Evolutionary conservation across 2,113 vertebrate genomes (phyloP), one percentile per base, ranked within the genome.

Genomic region (Cervus canadensis): DNA sequence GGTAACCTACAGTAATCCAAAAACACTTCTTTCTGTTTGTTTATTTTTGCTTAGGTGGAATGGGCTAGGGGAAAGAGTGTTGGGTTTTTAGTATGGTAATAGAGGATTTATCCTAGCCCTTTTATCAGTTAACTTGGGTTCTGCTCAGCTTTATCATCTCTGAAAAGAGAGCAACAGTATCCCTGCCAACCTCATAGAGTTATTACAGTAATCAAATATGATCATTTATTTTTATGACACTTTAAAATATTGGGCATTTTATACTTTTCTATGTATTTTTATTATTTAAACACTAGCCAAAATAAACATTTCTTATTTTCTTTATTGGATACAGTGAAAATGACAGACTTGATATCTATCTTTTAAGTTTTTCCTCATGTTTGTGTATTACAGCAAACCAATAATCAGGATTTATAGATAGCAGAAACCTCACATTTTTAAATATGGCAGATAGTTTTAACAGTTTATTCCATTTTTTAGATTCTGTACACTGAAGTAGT

Each of bases 281-380:
- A 95, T 88, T 60, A 92, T 81, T 92, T 95, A 88, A 97, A 23
- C 43, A 78, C 2, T 33, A 79, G 40, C 13, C 54, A 95, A 94
- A 95, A 64, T 92, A 96, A 97, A 64, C 45, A 82, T 92, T 83
- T 57, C 26, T 97, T 82, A 56, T 97, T 94, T 94, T 92, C 56
- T 87, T 97, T 95, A 92, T 62, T 88, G 43, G 2, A 94, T 33
- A 7, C 86, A 62, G 23, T 21, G 19, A 96, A 96, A 95, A 36
- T 89, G 89, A 67, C 50, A 95, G 78, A 85, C 30, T 88, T 86
- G 54, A 83, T 95, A 87, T 92, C 87, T 82, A 7, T 81, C 50
- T 52, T 93, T 94, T 57, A 40, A 40, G 90, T 88, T 92, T 96
- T 93, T 97, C 48, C 36, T 95, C 78, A 90, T 78, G 10, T 4